Base-by-base conservation (phyloP, 2,888 invertebrate genomes). In the Amiota minor region DNA sequence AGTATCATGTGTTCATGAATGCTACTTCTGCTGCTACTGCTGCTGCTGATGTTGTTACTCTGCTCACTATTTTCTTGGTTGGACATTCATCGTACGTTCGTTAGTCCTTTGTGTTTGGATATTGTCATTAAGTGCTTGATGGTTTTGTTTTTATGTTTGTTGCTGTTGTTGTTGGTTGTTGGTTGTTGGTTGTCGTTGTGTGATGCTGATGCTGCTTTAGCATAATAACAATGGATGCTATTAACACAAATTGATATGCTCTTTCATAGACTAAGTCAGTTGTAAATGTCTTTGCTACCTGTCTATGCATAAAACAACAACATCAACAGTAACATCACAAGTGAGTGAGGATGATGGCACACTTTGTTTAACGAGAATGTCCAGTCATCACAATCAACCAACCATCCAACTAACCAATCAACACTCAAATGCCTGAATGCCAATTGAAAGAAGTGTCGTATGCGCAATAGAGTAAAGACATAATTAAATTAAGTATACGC, bases 91-190 rank as follows among this genome's bases (percentile, higher is more conserved):
- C 23, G 12, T 59, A 20, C 59, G 9, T 20, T 16, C 18, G 9
- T 61, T 61, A 10, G 12, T 35, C 62, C n/a, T 62, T 62, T 35
- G 16, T 65, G 65, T 50, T 18, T 53, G 46, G 45, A 85, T 82
- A 85, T 85, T 86, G 80, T 85, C 84, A 86, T 84, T 84, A 86
- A 86, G 85, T 85, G 83, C 83, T 83, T 83, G 70, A 71, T 46
- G 35, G 68, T 67, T 16, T 59, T 70, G 72, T 64, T 45, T 35
- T 53, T 59, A 49, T 62, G 56, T 55, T 46, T 56, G 71, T 70
- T 12, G 64, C 55, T 56, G 47, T 46, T 56, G 71, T 70, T 12
- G 64, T 62, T 56, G 47, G 59, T 45, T 50, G 16, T 62, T 65
- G 65, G 10, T 47, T 49, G 4, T 47, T 35, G n/a, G n/a, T n/a